Base-by-base conservation (phyloP, 2,888 invertebrate species). In the Agrotis exclamationis region DNA sequence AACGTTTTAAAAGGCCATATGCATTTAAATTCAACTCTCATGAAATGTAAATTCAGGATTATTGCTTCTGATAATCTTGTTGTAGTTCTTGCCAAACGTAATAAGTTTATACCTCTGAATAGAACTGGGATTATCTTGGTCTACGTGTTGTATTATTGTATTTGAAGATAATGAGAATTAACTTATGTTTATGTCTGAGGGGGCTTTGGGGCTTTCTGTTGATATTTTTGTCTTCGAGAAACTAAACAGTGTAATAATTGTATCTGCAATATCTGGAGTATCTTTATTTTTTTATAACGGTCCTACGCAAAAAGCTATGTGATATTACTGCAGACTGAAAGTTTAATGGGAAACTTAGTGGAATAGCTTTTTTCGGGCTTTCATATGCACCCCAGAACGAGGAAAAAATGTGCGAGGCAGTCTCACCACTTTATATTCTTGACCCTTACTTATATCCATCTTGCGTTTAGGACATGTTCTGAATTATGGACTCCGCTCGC, bases 1-100 rank as follows among this genome's bases (percentile, higher is more conserved):
- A 76, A 79, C 54, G 69, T 63, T 80, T 63, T 70, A 54, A 73
- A 77, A 74, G 50, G 80, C 57, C 47, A 63, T 72, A 57, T 71
- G 74, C 63, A 77, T 84, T 84, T 73, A 74, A 82, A 80, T 73
- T 76, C 53, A 59, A 76, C 79, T 82, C 66, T 65, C 63, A 69
- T 66, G 39, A 68, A 72, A 79, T 76, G 67, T 62, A 74, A 73
- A 81, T 81, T 74, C 50, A 59, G 65, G 63, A 83, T 83, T 70
- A 82, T 76, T 76, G 68, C 57, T 60, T 20, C 60, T 68, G 72
- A 71, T 82, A 81, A 81, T 81, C 75, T 82, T 70, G 71, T 76
- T 80, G 51, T 76, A 73, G 57, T 63, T 66, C 67, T 72, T 69
- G 45, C 39, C 62, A 53, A 57, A 67, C 56, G 69, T 67, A 74